Percentiles rank a stretch among this genome's conserved stretches.
These are phyloP conservation scores for Alosa alosa DNA, from an alignment of 2,113 vertebrate species.

Conservation along the genomic window DNA sequence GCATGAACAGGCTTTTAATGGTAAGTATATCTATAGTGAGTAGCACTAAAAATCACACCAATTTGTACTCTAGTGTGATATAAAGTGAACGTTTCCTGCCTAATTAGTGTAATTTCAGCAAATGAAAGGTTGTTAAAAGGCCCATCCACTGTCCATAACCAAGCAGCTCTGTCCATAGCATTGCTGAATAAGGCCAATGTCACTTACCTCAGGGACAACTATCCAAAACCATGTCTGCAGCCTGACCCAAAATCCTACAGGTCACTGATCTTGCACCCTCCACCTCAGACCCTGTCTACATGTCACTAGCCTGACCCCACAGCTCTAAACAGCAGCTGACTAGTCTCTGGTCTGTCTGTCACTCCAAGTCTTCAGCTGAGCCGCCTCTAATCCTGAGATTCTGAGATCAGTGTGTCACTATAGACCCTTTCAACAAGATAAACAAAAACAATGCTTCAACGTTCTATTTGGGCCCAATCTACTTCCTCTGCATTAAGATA, in stretches of 20 bases:
- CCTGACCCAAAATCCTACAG: neutral
- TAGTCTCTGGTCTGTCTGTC: neutral
- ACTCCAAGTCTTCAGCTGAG: neutral
- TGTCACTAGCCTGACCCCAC: neutral
- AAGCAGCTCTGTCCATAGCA: conserved; percentile 12
- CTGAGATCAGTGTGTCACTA: neutral
- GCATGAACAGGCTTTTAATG: conserved; percentile 11
- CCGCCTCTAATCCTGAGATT: neutral
- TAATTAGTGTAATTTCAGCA: neutral
- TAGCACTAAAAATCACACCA: neutral
- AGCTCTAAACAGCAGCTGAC: neutral
- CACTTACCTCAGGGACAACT: conserved; percentile 44
- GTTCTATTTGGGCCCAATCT: too few species aligned
- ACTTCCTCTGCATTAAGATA: too few species aligned
- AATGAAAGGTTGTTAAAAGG: too few species aligned
- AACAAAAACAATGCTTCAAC: too few species aligned
- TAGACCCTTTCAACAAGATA: too few species aligned
- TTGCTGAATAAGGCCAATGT: conserved; percentile 21
- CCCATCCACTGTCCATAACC: neutral
- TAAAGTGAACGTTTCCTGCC: too few species aligned
- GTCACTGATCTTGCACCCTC: neutral
- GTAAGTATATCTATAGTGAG: neutral
- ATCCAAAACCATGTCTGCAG: conserved; percentile 16
- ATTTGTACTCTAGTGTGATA: neutral
- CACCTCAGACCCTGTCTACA: neutral